phyloP scores from a whole-genome alignment of 2,113 vertebrate genomes.

The Castor canadensis region DNA sequence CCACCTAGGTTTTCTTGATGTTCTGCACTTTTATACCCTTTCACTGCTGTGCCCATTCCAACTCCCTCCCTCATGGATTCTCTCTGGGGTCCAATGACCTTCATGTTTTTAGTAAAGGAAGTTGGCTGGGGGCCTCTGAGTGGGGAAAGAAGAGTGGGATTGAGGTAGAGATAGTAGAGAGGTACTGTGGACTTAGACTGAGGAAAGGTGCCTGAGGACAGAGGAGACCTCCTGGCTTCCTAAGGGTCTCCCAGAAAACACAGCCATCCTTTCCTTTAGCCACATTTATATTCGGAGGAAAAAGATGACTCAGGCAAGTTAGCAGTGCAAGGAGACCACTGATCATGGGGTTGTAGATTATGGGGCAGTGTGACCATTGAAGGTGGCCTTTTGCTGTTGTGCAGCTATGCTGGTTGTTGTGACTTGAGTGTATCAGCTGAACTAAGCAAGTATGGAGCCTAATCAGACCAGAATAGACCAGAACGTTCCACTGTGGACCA shows the following conservation, averaged over 20 bases:
- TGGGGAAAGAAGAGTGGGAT: background rate
- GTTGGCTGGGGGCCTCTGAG: background rate
- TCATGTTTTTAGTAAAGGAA: background rate
- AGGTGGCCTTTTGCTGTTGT: background rate
- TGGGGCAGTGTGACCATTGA: background rate
- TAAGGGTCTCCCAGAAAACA: rapidly evolving
- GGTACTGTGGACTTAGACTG: background rate
- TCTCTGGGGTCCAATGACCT: background rate
- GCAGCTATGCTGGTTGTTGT: background rate
- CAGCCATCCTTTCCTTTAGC: background rate
- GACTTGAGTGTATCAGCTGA: background rate
- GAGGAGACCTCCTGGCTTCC: background rate
- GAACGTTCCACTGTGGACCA: background rate
- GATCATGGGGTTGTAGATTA: background rate
- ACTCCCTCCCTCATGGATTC: rapidly evolving
- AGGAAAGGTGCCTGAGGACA: background rate
- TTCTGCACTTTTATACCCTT: too few species aligned
- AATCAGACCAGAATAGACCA: too few species aligned
- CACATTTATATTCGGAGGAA: background rate
- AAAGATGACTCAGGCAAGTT: background rate
- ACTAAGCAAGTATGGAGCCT: background rate
- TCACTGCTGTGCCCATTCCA: background rate
- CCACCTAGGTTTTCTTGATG: too few species aligned
- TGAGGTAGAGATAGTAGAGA: background rate
- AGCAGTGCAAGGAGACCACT: background rate